Evolutionary conservation across 53 echinoderm and acorn worm genomes (phyloP).

Genomic region (Glandiceps talaboti): DNA sequence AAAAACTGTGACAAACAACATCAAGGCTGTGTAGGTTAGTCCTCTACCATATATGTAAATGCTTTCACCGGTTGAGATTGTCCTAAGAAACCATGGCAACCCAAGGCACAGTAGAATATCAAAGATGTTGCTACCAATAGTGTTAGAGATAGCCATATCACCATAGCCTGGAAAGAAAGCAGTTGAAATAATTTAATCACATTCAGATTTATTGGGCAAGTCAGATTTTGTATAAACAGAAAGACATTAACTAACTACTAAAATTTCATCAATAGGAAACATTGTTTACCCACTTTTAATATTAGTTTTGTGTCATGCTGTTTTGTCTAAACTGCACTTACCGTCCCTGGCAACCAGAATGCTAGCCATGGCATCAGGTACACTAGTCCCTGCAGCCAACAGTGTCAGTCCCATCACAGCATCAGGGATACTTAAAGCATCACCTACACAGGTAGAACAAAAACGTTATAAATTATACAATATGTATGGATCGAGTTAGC

Average conservation of each 20-base stretch:
- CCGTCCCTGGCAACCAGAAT: conserved; percentile 80
- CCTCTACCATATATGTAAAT: conserved; percentile 53
- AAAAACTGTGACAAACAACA: conserved; percentile 51
- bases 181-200: too few relatives aligned
- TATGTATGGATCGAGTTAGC: too few relatives aligned
- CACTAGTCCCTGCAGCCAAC: conserved; percentile 80
- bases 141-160: conserved; percentile 92
- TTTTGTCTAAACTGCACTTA: too few relatives aligned
- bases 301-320: too few relatives aligned
- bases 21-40: conserved; percentile 39
- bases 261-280: too few relatives aligned
- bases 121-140: conserved; percentile 92
- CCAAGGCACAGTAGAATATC: conserved; percentile 88
- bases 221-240: too few relatives aligned
- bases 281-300: too few relatives aligned
- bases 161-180: conserved; percentile 43
- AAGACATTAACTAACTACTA: too few relatives aligned
- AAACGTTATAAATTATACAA: too few relatives aligned
- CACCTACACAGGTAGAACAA: too few relatives aligned
- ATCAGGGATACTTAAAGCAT: conserved; percentile 54
- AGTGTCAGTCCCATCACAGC: conserved; percentile 87
- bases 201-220: too few relatives aligned
- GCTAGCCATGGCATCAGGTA: conserved; percentile 83
- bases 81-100: conserved; percentile 75
- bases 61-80: conserved; percentile 25